Evolutionary conservation across 1,140 invertebrate species (phyloP).

Genomic region (Scaptomyza montana): DNA sequence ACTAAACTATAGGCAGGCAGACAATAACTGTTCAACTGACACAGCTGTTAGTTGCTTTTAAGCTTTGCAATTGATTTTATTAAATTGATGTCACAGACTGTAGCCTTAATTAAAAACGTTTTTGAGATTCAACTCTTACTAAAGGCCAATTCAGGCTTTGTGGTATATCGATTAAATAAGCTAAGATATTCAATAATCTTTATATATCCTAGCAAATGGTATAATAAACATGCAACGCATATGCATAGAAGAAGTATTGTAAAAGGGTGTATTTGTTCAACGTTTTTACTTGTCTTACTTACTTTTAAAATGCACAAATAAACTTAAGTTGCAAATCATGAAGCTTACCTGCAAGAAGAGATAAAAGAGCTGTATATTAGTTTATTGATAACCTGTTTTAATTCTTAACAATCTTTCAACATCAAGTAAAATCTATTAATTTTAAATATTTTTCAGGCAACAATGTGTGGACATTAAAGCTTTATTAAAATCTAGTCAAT

Average conservation of each 20-base stretch:
- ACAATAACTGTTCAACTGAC: background rate
- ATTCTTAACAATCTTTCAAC: too few relatives aligned
- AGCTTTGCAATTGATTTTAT: constrained; percentile 16
- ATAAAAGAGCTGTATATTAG: too few relatives aligned
- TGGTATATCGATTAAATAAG: constrained; percentile 31
- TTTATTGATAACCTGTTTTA: too few relatives aligned
- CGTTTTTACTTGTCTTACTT: too few relatives aligned
- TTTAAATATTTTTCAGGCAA: too few relatives aligned
- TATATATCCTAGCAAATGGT: background rate
- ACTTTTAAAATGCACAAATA: too few relatives aligned
- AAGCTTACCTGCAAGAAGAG: background rate
- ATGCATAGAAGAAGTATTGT: background rate
- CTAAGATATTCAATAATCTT: background rate
- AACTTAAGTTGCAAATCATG: too few relatives aligned
- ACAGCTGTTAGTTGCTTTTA: constrained; percentile 7
- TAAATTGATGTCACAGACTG: constrained; percentile 41
- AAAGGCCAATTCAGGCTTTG: background rate
- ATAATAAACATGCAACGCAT: background rate
- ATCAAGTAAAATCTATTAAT: too few relatives aligned
- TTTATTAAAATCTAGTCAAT: too few relatives aligned
- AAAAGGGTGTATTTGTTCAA: too few relatives aligned
- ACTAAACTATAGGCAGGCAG: constrained; percentile 17
- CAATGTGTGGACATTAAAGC: too few relatives aligned
- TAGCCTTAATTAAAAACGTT: constrained; percentile 55
- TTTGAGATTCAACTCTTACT: constrained; percentile 10